Percentiles rank a stretch among this genome's conserved stretches.
These are phyloP conservation scores for Callopanchax toddi DNA, from an alignment of 2,113 vertebrate genomes.

Conservation along the genomic window DNA sequence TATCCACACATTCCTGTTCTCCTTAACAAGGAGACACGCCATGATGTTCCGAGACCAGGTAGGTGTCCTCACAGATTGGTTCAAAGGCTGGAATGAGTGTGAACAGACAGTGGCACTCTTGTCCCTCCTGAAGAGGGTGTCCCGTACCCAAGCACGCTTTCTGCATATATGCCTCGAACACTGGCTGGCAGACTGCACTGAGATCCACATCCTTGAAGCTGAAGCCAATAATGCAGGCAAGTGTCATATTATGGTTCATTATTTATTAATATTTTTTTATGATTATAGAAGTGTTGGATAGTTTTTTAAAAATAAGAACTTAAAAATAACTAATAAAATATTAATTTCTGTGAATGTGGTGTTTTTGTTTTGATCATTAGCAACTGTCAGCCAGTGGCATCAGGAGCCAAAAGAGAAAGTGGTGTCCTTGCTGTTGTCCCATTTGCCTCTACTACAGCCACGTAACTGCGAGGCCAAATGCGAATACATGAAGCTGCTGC, in stretches of 20 bases:
- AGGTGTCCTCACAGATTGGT: constrained; percentile 94
- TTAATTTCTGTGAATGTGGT: constrained; percentile 14
- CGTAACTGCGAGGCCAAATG: constrained; percentile 93
- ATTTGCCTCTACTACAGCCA: constrained; percentile 92
- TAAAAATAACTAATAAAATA: constrained; percentile 3
- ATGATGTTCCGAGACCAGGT: constrained; percentile 99
- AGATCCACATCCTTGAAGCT: constrained; percentile 92
- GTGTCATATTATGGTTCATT: constrained; percentile 1
- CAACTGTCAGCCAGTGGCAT: constrained; percentile 92
- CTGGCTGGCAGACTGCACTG: constrained; percentile 92
- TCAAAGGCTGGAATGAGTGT: constrained; percentile 97
- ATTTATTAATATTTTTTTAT: constrained; percentile 5
- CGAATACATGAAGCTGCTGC: constrained; percentile 95
- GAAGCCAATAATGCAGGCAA: constrained; percentile 95
- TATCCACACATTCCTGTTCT: constrained; percentile 54
- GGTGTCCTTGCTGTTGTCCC: constrained; percentile 89
- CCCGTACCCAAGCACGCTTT: constrained; percentile 94
- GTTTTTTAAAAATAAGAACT: not conserved
- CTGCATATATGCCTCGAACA: constrained; percentile 97
- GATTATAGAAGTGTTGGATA: not conserved
- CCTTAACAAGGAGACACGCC: constrained; percentile 77
- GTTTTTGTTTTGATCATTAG: constrained; percentile 63
- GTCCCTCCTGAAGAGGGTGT: constrained; percentile 91
- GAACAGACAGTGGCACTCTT: constrained; percentile 96
- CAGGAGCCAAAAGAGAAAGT: constrained; percentile 93